Conservation (phyloP, 2,888 invertebrate genomes). For the Trachelus iudaicus region DNA sequence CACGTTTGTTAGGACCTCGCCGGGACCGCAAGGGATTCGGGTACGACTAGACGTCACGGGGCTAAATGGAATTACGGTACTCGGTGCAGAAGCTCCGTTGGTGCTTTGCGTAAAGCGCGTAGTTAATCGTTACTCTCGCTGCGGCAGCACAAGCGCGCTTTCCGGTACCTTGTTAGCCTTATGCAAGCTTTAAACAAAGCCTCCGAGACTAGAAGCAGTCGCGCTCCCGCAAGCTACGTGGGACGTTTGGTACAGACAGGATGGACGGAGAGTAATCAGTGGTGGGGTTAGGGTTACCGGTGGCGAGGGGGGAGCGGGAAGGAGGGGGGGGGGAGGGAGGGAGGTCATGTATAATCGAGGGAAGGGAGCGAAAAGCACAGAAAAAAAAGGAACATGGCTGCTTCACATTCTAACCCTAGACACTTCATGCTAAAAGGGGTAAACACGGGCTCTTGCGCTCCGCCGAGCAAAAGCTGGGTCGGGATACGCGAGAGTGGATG, state of each 20-base stretch:
- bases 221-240: background rate
- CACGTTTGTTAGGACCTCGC: background rate
- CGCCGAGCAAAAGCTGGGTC: constrained; percentile 11
- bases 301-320: too few relatives aligned
- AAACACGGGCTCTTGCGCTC: constrained; percentile 38
- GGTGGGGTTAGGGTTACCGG: background rate
- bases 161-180: constrained; percentile 18
- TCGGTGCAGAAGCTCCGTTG: background rate
- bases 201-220: background rate
- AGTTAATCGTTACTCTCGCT: background rate
- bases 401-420: constrained; percentile 39
- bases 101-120: background rate
- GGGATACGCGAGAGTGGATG: background rate
- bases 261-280: background rate
- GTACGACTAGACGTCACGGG: background rate
- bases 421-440: constrained; percentile 48
- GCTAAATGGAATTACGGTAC: background rate
- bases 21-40: background rate
- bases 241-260: background rate
- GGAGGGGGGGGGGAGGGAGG: constrained; percentile 15
- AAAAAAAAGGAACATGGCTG: constrained; percentile 17
- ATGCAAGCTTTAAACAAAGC: constrained; percentile 13
- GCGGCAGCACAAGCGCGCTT: constrained; percentile 16
- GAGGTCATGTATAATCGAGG: background rate
- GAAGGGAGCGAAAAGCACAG: background rate